Base-by-base conservation (phyloP, 2,797 vertebrate genomes). In the Propithecus deckenii region DNA sequence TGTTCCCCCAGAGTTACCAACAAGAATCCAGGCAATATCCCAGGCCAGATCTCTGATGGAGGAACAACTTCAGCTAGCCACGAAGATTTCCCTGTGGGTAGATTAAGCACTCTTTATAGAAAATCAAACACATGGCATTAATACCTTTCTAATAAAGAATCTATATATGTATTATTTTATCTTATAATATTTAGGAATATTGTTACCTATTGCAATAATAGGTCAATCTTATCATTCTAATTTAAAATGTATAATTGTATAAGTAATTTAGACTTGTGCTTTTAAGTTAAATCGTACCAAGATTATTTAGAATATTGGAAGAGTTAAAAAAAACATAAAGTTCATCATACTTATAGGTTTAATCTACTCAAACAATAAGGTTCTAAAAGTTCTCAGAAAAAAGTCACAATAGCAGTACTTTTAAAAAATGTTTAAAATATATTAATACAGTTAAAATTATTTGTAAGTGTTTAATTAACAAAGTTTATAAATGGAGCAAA, bases 241-340 rank as follows among this genome's bases (percentile, higher is more conserved):
- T 80, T 50, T 52, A 65, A 65, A 91, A 67, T 38, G 38, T 63
- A 52, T 59, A 46, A 50, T 71, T 63, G 25, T 8, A 20, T n/a
- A 61, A 84, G 32, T 46, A 81, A 78, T 86, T 94, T 79, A 75
- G 23, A 61, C 65, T 85, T 91, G 17, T 55, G 11, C 0, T 63
- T 81, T 76, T 92, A 69, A 46, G 57, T 81, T 95, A 86, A 80
- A 55, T 57, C 8, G n/a, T 50, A 89, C 32, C 23, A 57, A 63
- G 35, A 22, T 94, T 94, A 89, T 79, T 67, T 79, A 69, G 65
- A 71, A n/a, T 55, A 61, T 32, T 96, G 46, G 25, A 86, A 28
- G 38, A 86, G 22, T 46, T 88, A 38, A 97, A 43, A 89, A 89
- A 94, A 89, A 74, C 41, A 88, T n/a, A 83, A 48, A 83, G 30